These are phyloP conservation scores for Vanessa cardui DNA, from an alignment of 2,888 invertebrate species.

Conservation along the genomic window DNA sequence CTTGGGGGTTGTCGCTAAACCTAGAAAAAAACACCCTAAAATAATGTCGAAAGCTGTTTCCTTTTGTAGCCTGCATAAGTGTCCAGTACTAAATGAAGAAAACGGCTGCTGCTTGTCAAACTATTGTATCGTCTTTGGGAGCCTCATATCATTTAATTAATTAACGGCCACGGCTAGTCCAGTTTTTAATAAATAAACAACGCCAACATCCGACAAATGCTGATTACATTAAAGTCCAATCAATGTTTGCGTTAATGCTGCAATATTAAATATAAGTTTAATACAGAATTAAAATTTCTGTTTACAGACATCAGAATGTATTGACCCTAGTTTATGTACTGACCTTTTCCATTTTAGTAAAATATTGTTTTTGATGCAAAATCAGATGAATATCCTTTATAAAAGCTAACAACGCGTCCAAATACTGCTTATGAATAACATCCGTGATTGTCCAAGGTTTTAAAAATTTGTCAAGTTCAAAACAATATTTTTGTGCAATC, in stretches of 20 bases:
- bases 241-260: constrained; percentile 77
- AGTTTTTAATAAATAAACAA: constrained; percentile 70
- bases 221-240: constrained; percentile 77
- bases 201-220: constrained; percentile 76
- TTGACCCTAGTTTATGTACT: constrained; percentile 74
- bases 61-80: constrained; percentile 50
- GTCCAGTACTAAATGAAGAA: constrained; percentile 52
- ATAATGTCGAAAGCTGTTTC: constrained; percentile 64
- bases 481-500: constrained; percentile 57
- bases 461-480: constrained; percentile 44
- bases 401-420: constrained; percentile 51
- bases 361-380: constrained; percentile 41
- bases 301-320: constrained; percentile 67
- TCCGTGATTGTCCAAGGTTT: constrained; percentile 49
- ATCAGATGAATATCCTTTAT: constrained; percentile 53
- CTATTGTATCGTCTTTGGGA: constrained; percentile 58
- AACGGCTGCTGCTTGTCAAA: constrained; percentile 56
- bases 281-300: constrained; percentile 71
- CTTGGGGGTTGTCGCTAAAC: constrained; percentile 71
- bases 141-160: constrained; percentile 72
- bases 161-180: constrained; percentile 67
- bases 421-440: constrained; percentile 44
- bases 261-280: constrained; percentile 82
- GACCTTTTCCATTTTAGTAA: constrained; percentile 64
- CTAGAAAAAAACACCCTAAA: constrained; percentile 83